Conservation (phyloP, 1,140 invertebrate genomes). For the Sminthurides bifidus region DNA sequence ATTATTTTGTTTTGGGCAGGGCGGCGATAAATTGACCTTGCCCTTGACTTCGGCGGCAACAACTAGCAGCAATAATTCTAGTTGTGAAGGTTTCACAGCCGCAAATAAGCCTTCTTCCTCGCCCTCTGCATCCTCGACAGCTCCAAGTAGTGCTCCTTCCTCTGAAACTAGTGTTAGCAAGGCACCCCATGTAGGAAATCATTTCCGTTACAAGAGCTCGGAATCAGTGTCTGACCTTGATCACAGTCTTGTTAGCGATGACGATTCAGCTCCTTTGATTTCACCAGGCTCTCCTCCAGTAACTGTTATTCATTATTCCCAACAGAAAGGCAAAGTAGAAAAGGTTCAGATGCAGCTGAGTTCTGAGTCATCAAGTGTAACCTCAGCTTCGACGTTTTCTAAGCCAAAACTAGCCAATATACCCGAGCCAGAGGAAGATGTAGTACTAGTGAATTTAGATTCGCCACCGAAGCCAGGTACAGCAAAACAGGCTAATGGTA, state of each 20-base stretch:
- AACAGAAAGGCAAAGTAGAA: slow-evolving; percentile 42
- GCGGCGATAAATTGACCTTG: slow-evolving; percentile 61
- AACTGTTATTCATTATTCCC: slow-evolving; percentile 45
- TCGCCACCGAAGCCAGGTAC: neutral
- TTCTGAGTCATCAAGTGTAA: slow-evolving; percentile 32
- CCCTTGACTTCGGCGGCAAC: slow-evolving; percentile 36
- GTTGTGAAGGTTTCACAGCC: too few relatives aligned
- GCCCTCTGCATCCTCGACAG: neutral
- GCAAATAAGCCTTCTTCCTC: neutral
- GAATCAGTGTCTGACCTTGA: slow-evolving; percentile 34
- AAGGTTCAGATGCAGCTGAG: slow-evolving; percentile 30
- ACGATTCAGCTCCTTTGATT: slow-evolving; percentile 23
- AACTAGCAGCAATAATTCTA: neutral
- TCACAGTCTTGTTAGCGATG: slow-evolving; percentile 10
- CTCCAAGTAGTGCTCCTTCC: slow-evolving; percentile 7
- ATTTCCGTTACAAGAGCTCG: slow-evolving; percentile 31
- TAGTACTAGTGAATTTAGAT: neutral
- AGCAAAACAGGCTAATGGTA: neutral
- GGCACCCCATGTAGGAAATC: neutral
- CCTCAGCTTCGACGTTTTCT: slow-evolving; percentile 25
- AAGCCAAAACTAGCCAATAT: slow-evolving; percentile 2
- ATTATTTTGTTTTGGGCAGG: slow-evolving; percentile 39
- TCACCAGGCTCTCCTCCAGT: slow-evolving; percentile 37
- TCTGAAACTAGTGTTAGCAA: slow-evolving; percentile 31
- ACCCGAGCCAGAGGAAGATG: slow-evolving; percentile 3